Evolutionary conservation across 1,140 invertebrate species (phyloP), one percentile per base, ranked within the genome.

Genomic region (Phenacoccus solenopsis): DNA sequence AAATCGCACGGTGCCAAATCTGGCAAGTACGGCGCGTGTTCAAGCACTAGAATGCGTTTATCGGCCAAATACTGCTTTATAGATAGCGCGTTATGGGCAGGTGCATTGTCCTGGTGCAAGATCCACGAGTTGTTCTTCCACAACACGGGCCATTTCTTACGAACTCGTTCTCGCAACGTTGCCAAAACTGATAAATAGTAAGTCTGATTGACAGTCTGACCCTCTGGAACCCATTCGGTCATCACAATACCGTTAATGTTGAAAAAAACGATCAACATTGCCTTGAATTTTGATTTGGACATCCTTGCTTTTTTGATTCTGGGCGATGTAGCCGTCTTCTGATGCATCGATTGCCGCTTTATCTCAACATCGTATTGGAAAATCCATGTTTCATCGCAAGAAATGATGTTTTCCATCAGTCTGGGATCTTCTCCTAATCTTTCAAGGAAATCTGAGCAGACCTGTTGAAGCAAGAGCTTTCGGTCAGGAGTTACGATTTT

Each of bases 241-340:
- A 75, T 70, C 49, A 79, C 64, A 68, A 76, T 71, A 1, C 74
- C 74, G 69, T 74, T 70, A 56, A 72, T 70, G 22, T 76, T 70
- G 32, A 75, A 76, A 69, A 77, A 75, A 70, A 74, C 67, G 57
- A 75, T 75, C 38, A 78, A 49, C 72, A 78, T 72, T 3, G 72
- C 73, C 68, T 76, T 74, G 69, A 73, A 30, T 70, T 72, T 75
- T 56, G 73, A 74, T 38, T 72, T 73, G 13, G 0, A 32, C 69
- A 71, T 71, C 69, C 69, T 32, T 16, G 72, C 73, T 74, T 72
- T 74, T 57, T 76, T 74, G 22, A 49, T 27, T 25, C 64, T 25
- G 20, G 64, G 61, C 61, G 61, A 67, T 7, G 5, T 32, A 7
- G 5, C 5, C 24, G 30, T 64, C 57, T 59, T 59, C 49, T 49